Evolutionary conservation across 1,140 invertebrate species (phyloP).

Genomic region (Hypsibius dujardini): DNA sequence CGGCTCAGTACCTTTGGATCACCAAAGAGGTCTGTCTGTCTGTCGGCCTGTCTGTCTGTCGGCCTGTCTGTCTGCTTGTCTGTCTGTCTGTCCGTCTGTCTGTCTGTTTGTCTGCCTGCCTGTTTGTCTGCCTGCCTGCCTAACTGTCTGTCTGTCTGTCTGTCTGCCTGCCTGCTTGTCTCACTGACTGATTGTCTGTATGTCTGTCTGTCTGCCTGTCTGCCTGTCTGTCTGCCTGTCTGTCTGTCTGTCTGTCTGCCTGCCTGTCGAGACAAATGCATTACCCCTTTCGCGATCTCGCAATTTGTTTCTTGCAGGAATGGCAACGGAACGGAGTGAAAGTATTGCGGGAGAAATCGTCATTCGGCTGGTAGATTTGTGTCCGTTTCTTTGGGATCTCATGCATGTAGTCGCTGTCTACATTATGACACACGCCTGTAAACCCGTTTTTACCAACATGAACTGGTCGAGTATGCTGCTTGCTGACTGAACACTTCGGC

Average conservation of each 20-base stretch:
- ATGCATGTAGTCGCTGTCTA: background rate
- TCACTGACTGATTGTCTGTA: no score
- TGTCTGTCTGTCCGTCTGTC: no score
- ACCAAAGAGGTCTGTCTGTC: conserved; percentile 34
- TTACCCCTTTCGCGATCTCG: background rate
- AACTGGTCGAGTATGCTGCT: background rate
- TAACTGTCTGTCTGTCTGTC: no score
- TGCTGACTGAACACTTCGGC: background rate
- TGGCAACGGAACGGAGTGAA: conserved; percentile 69
- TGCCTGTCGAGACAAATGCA: background rate
- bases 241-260: background rate
- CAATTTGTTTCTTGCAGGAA: conserved; percentile 35
- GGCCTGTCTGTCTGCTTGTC: no score
- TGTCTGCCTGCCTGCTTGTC: no score
- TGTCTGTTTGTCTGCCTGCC: no score
- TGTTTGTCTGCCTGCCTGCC: no score
- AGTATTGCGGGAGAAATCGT: conserved; percentile 56
- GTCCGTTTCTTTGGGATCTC: background rate
- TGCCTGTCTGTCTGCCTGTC: no score
- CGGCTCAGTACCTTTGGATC: conserved; percentile 82
- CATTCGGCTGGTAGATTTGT: conserved; percentile 36
- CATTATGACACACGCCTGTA: background rate
- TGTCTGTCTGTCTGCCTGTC: no score
- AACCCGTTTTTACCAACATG: background rate
- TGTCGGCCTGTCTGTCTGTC: no score